phyloP scores from a whole-genome alignment of 2,113 vertebrate genomes.

The Rhinolophus sinicus region DNA sequence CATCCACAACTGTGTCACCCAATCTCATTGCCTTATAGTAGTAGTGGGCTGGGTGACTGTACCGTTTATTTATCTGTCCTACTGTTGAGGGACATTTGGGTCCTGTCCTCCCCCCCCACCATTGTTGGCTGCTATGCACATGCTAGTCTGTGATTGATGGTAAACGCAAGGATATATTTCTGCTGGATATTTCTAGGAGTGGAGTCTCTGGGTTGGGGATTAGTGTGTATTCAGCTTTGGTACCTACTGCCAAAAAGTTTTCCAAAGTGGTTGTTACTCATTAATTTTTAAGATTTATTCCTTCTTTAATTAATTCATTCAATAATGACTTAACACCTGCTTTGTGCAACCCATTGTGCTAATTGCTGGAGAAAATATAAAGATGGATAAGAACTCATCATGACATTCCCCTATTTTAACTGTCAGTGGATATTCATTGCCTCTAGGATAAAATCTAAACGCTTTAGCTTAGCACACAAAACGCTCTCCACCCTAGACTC shows the following conservation, averaged over 20 bases:
- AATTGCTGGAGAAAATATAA: constrained; percentile 58
- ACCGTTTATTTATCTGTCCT: not conserved
- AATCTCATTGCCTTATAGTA: not conserved
- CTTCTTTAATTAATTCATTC: constrained; percentile 56
- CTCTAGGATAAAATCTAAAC: not conserved
- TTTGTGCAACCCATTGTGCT: constrained; percentile 45
- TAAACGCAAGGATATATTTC: not conserved
- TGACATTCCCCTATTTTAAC: not conserved
- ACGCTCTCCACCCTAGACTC: not conserved
- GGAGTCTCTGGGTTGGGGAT: not conserved
- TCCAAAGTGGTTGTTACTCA: constrained; percentile 37
- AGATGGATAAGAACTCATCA: constrained; percentile 33
- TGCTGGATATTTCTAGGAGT: not conserved
- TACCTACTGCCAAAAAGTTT: constrained; percentile 37
- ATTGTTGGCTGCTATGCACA: not conserved
- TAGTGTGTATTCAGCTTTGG: not conserved
- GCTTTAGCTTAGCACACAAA: not conserved
- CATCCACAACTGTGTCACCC: no score
- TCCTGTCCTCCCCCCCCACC: no score
- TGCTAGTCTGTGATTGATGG: not conserved
- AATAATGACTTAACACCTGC: constrained; percentile 62
- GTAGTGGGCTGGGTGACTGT: not conserved
- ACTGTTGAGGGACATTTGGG: not conserved
- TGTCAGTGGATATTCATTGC: not conserved
- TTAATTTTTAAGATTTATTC: constrained; percentile 68